These are phyloP conservation scores for Oryzias curvinotus DNA, from an alignment of 2,113 vertebrate species.

Conservation along the genomic window DNA sequence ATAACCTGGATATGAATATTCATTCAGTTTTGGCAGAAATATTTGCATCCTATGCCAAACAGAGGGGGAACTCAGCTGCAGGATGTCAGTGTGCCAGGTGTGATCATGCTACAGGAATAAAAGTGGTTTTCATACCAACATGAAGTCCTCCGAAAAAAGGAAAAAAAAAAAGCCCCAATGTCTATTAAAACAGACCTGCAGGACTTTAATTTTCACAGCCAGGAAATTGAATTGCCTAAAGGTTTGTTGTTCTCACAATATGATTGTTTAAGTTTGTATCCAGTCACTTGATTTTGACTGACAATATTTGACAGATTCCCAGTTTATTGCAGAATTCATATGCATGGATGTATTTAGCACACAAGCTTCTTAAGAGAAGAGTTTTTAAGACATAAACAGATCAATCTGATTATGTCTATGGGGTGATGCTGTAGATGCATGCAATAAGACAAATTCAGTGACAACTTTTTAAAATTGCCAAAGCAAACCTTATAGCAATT, in stretches of 20 bases:
- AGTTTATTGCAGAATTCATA: constrained; percentile 2
- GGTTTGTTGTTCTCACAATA: constrained; percentile 11
- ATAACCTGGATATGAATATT: constrained; percentile 48
- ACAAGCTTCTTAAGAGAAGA: no score
- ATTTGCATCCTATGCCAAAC: constrained; percentile 24
- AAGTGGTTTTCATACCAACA: constrained; percentile 7
- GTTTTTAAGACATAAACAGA: no score
- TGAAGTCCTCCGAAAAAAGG: constrained; percentile 40
- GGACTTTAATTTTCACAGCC: constrained; percentile 22
- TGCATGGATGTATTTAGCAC: no score
- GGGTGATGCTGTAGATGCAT: not conserved
- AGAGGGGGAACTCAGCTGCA: constrained; percentile 9
- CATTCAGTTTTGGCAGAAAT: constrained; percentile 21
- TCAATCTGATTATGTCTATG: no score
- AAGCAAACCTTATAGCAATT: no score
- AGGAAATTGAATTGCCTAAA: constrained; percentile 59
- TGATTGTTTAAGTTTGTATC: constrained; percentile 24
- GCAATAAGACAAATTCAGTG: not conserved
- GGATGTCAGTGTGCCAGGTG: constrained; percentile 19
- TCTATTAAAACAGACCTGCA: constrained; percentile 41
- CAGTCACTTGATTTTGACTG: constrained; percentile 8
- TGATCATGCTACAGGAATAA: constrained; percentile 9
- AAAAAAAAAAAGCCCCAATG: constrained; percentile 42
- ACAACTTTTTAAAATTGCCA: no score
- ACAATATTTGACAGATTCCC: not conserved